phyloP scores from a whole-genome alignment of 2,888 invertebrate species.

The Zelleria hepariella region DNA sequence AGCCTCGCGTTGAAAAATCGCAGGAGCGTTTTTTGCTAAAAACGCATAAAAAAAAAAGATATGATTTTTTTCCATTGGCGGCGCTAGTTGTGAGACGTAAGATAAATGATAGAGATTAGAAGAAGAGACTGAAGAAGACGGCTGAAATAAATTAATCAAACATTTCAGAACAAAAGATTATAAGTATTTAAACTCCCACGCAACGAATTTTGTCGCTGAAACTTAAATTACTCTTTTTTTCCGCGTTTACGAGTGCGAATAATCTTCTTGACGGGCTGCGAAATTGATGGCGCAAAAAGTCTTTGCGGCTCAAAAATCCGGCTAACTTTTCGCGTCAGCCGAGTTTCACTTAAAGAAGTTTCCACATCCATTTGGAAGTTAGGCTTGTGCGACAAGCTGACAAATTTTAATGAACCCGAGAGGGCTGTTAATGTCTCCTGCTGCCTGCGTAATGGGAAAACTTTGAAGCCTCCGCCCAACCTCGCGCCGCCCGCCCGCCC shows the following conservation, averaged over 20 bases:
- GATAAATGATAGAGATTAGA: constrained; percentile 17
- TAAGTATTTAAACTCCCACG: constrained; percentile 62
- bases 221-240: constrained; percentile 72
- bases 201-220: constrained; percentile 57
- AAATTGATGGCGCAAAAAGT: constrained; percentile 69
- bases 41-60: too few species aligned
- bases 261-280: constrained; percentile 70
- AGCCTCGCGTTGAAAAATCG: too few species aligned
- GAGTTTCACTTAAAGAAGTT: constrained; percentile 70
- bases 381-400: constrained; percentile 64
- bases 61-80: too few species aligned
- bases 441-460: constrained; percentile 66
- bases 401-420: constrained; percentile 71
- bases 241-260: constrained; percentile 68
- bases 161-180: constrained; percentile 66
- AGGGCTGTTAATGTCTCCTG: constrained; percentile 67
- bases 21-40: too few species aligned
- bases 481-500: constrained; percentile 9
- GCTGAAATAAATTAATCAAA: constrained; percentile 58
- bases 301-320: constrained; percentile 52
- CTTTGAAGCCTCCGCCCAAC: constrained; percentile 34
- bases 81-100: not conserved
- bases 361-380: constrained; percentile 69
- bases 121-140: constrained; percentile 17
- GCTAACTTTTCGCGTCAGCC: constrained; percentile 65